Conservation (phyloP, 2,797 vertebrate species). For the Rhinatrema bivittatum region DNA sequence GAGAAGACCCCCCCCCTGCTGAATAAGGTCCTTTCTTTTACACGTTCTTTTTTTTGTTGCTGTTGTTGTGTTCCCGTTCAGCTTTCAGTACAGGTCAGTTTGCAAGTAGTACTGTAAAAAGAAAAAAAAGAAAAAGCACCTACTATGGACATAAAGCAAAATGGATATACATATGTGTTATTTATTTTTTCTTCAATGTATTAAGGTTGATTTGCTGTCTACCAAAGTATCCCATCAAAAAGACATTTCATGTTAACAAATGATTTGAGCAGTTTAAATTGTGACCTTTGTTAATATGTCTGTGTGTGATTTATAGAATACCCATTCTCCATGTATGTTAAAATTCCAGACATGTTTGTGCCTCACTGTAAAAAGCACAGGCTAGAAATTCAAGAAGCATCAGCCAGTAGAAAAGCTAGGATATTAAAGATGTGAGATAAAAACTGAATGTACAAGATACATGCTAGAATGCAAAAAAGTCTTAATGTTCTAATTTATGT, state of each 20-base stretch:
- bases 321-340: constrained; percentile 8
- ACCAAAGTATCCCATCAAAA: constrained; percentile 50
- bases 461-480: constrained; percentile 38
- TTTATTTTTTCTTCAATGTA: constrained; percentile 6
- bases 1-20: no score
- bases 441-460: constrained; percentile 51
- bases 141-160: constrained; percentile 29
- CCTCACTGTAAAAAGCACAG: constrained; percentile 15
- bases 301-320: constrained; percentile 15
- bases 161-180: constrained; percentile 3
- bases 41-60: no score
- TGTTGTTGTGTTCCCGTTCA: no score
- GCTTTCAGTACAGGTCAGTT: neutral
- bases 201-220: constrained; percentile 42
- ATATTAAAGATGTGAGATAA: constrained; percentile 41
- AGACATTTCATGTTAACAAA: constrained; percentile 13
- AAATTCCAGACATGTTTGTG: constrained; percentile 27
- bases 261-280: constrained; percentile 11
- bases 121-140: constrained; percentile 28
- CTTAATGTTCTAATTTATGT: constrained; percentile 37
- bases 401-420: no score
- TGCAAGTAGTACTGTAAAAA: no score
- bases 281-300: constrained; percentile 23
- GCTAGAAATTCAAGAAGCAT: constrained; percentile 37
- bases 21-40: no score